phyloP scores from a whole-genome alignment of 2,113 vertebrate species.

The Pseudopipra pipra region DNA sequence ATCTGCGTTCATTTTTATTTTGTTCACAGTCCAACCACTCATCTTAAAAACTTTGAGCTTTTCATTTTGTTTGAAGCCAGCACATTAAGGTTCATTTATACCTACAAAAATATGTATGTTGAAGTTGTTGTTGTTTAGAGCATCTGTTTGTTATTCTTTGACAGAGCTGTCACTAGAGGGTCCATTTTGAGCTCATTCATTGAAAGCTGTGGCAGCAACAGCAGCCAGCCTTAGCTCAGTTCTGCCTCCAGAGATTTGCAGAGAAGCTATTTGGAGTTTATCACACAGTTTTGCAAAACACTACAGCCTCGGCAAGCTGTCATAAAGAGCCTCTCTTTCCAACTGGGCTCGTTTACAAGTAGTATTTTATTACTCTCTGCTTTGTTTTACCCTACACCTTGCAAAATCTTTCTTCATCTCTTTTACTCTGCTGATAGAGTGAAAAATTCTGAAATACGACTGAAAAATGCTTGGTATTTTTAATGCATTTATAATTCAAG shows the following conservation, averaged over 20 bases:
- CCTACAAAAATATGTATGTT: constrained; percentile 18
- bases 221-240: constrained; percentile 37
- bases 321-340: constrained; percentile 56
- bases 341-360: constrained; percentile 54
- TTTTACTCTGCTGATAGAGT: constrained; percentile 23
- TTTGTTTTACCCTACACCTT: constrained; percentile 48
- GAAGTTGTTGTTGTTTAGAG: constrained; percentile 9
- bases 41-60: not conserved
- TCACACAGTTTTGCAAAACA: constrained; percentile 43
- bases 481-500: constrained; percentile 54
- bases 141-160: constrained; percentile 48
- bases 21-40: not conserved
- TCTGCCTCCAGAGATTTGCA: constrained; percentile 55
- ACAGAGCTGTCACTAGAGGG: constrained; percentile 61
- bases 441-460: constrained; percentile 2
- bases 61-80: not conserved
- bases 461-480: constrained; percentile 58
- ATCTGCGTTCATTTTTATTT: not conserved
- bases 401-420: constrained; percentile 46
- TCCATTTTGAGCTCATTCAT: constrained; percentile 55
- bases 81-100: constrained; percentile 7
- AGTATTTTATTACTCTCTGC: constrained; percentile 38
- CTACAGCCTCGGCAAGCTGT: constrained; percentile 19
- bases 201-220: constrained; percentile 37
- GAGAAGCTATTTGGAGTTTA: constrained; percentile 59